These are phyloP conservation scores for Tribolium castaneum DNA, from an alignment of 1,140 invertebrate species.

Conservation along the genomic window DNA sequence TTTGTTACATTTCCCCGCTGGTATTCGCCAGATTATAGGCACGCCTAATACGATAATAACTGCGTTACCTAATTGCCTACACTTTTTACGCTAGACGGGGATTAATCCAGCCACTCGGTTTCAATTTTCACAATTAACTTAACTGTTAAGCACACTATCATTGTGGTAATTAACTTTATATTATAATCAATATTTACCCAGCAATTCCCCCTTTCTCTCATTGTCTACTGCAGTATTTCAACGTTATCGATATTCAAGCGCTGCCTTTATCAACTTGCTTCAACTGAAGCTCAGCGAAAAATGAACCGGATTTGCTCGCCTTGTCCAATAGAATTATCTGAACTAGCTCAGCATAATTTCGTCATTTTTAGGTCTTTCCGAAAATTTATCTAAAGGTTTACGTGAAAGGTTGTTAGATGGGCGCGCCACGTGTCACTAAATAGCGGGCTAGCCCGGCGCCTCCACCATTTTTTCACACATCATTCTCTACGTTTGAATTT, in stretches of 20 bases:
- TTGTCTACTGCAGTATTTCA: slow-evolving; percentile 6
- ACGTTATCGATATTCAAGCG: background rate
- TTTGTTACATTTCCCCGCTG: background rate
- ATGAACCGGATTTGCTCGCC: background rate
- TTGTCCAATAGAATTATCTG: background rate
- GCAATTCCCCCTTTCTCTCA: background rate
- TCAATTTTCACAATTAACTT: background rate
- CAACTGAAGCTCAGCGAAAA: background rate
- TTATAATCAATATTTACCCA: slow-evolving; percentile 4
- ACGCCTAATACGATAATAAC: slow-evolving; percentile 27
- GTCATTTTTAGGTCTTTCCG: background rate
- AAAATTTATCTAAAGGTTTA: background rate
- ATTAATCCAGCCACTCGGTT: background rate
- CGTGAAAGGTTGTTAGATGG: background rate
- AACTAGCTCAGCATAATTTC: background rate
- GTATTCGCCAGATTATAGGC: background rate
- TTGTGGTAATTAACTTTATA: background rate
- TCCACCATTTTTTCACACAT: background rate
- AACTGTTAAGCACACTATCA: background rate
- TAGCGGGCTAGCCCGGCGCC: background rate
- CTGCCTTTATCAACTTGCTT: background rate
- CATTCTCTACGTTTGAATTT: too few relatives aligned
- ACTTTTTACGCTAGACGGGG: background rate
- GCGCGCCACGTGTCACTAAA: background rate
- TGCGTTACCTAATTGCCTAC: background rate